Evolutionary conservation across 2,113 vertebrate species (phyloP), one percentile per base, ranked within the genome.

Genomic region (Rhinoderma darwinii): DNA sequence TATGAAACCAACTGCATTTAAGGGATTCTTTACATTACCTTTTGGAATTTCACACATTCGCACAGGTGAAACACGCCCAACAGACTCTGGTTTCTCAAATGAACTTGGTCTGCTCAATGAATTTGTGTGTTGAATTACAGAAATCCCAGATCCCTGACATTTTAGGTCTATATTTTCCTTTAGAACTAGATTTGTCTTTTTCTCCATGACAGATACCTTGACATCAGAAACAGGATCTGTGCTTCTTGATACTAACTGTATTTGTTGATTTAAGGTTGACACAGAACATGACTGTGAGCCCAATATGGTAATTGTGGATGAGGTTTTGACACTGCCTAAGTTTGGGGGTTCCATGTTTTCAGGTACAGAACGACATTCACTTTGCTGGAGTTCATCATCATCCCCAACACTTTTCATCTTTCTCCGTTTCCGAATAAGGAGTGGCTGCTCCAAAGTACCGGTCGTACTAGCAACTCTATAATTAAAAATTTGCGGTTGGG

Each of bases 401-500:
- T 99, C 97, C 0, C 98, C 98, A 17, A 99, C 97, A 32, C 98
- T 99, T 91, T 99, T 99, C 96, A 99, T 98, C 92, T 98, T 99
- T 87, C 98, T 95, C 89, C 98, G 95, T 92, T 99, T 99, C 82
- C 98, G 94, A 81, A 99, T 94, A 82, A 96, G 96, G 2, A 95
- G 92, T 2, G 97, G 96, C 84, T 98, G 97, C 56, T 99, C 97
- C 89, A 96, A 94, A 72, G 92, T 90, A 0, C 95, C 96, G 0
- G 95, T 87, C 44, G 95, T 92, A 47, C 90, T 84, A 4, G 94
- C 90, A 2, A 95, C 94, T 93, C 94, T 95, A 88, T 95, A 96
- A 89, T 96, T 95, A 4, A 95, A 90, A 50, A 96, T 91, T 78
- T 95, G 91, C 20, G 96, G 94, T 10, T 96, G 95, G 0, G 91